Conservation (phyloP, 2,888 invertebrate species). For the Aricia artaxerxes region DNA sequence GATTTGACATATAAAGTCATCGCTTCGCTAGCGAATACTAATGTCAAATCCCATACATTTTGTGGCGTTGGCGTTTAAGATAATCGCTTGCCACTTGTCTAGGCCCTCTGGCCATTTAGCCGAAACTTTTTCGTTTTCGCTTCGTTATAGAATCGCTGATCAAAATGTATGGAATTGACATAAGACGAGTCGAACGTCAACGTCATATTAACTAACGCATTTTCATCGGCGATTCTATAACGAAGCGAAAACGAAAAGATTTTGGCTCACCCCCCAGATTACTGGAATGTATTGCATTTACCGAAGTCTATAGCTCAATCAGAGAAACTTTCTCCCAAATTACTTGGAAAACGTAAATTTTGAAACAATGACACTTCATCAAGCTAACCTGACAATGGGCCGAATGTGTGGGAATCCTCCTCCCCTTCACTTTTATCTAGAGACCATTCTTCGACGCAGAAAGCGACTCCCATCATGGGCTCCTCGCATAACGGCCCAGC, state of each 20-base stretch:
- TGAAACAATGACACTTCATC: slow-evolving; percentile 28
- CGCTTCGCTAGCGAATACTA: no score
- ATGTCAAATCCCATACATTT: no score
- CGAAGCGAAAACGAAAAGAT: no score
- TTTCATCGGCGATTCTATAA: no score
- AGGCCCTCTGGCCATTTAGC: neutral
- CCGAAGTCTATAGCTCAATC: no score
- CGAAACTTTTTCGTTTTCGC: neutral
- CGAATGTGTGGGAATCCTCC: slow-evolving; percentile 65
- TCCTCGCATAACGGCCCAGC: slow-evolving; percentile 98
- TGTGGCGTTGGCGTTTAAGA: no score
- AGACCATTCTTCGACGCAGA: slow-evolving; percentile 92
- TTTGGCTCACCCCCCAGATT: neutral
- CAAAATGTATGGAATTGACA: no score
- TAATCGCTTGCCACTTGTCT: no score
- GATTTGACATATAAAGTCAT: no score
- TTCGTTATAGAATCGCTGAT: no score
- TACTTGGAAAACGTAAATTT: neutral
- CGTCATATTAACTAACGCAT: no score
- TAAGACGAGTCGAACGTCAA: no score
- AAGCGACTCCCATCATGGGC: slow-evolving; percentile 96
- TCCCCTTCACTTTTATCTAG: slow-evolving; percentile 70
- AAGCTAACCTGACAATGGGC: slow-evolving; percentile 78
- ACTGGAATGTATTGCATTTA: neutral
- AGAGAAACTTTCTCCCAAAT: slow-evolving; percentile 17